Base-by-base conservation (phyloP, 1,140 invertebrate species). In the Drepana arcuata region DNA sequence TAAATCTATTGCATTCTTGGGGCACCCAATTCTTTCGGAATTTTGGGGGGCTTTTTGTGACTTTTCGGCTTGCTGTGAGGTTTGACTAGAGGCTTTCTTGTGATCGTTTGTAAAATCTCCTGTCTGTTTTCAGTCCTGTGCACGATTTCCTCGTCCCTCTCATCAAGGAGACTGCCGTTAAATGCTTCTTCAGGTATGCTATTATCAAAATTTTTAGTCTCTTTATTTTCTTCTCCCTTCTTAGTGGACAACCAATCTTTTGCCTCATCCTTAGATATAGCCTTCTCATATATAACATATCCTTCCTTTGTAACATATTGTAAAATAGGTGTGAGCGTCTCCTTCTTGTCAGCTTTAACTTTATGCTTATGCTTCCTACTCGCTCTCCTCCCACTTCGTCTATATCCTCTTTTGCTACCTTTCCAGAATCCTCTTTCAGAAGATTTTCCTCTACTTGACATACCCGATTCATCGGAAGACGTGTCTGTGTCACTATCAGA, bases 291-390 rank as follows among this genome's bases (percentile, higher is more conserved):
- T 40, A 81, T 71, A 3, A 81, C 77, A 33, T 77, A 81, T 0
- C 75, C 75, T 31, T 78, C 69, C 30, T 78, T 74, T 1, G 67
- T 80, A 0, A 80, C 67, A 35, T 80, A 80, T 38, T 78, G 73
- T 0, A 78, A 36, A 7, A 75, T 36, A 0, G 75, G 73, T 10
- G 67, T 78, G 1, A 78, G 36, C 2, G 65, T 11, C 3, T 65
- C 59, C 9, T 40, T 61, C 12, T 48, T 40, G 11, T 39, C 35
- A 16, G 35, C 41, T 23, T 36, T 51, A 37, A 40, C 52, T 41
- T 23, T 40, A 7, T 4, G 11, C 26, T 45, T 28, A 38, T 55
- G 33, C 26, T 41, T 41, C 37, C 32, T 34, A n/a, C 44, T 48
- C 9, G 40, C 39, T 16, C 38, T 44, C 36, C 58, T 44, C 1